phyloP scores from a whole-genome alignment of 1,140 invertebrate genomes.

The Mylabris phalerata region DNA sequence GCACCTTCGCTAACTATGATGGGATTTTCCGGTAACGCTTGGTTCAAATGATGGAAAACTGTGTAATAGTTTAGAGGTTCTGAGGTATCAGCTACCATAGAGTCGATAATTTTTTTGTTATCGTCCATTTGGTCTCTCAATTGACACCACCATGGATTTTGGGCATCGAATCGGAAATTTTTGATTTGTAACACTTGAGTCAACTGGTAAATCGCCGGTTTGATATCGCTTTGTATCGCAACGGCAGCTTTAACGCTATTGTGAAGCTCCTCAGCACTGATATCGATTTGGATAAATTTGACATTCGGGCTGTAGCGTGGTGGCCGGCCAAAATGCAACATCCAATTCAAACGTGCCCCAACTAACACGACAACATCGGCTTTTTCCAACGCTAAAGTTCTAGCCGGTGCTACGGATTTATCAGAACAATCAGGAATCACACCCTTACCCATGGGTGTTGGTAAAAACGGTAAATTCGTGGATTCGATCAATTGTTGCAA shows the following conservation, averaged over 20 bases:
- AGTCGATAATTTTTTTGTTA: neutral
- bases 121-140: constrained; percentile 43
- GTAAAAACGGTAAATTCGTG: constrained; percentile 78
- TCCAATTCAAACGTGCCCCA: constrained; percentile 94
- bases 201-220: constrained; percentile 29
- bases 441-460: constrained; percentile 95
- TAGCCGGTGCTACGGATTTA: constrained; percentile 74
- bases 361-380: constrained; percentile 85
- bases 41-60: constrained; percentile 75
- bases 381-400: constrained; percentile 77
- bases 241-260: constrained; percentile 63
- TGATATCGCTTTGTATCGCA: constrained; percentile 36
- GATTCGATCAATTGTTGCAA: constrained; percentile 61
- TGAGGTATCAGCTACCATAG: constrained; percentile 54
- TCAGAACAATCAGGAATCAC: constrained; percentile 76
- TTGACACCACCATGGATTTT: constrained; percentile 51
- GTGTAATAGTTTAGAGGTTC: constrained; percentile 89
- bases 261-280: constrained; percentile 84
- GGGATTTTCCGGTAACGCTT: constrained; percentile 68
- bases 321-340: constrained; percentile 90
- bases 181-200: constrained; percentile 16
- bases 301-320: constrained; percentile 77
- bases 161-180: constrained; percentile 46
- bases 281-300: constrained; percentile 89
- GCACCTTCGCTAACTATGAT: constrained; percentile 95